Conservation (phyloP, 2,113 vertebrate species). For the Albula glossodonta region DNA sequence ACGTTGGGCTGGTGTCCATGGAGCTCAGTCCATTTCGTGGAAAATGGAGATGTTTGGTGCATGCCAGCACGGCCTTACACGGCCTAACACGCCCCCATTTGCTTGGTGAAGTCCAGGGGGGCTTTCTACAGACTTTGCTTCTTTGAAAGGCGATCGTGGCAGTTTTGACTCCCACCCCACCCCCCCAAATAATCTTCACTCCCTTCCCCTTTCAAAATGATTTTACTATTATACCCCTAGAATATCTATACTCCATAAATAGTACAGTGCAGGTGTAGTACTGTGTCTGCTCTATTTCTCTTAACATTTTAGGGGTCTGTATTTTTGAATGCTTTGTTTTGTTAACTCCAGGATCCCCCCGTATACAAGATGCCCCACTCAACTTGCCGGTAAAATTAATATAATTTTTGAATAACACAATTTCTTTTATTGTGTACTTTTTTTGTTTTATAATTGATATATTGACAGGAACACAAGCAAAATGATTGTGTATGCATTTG, state of each 20-base stretch:
- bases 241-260: not conserved
- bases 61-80: not conserved
- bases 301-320: slow-evolving; percentile 28
- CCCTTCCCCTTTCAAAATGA: not conserved
- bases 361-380: slow-evolving; percentile 37
- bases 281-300: slow-evolving; percentile 17
- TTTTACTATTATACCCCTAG: not conserved
- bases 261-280: slow-evolving; percentile 16
- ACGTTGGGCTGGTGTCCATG: not conserved
- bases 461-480: not conserved
- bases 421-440: not conserved
- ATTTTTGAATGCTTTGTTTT: slow-evolving; percentile 44
- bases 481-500: not conserved
- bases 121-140: not conserved
- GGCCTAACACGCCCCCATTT: not conserved
- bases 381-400: slow-evolving; percentile 35
- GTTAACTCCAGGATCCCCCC: slow-evolving; percentile 42
- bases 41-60: not conserved
- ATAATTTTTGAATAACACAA: slow-evolving; percentile 26
- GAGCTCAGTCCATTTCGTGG: not conserved
- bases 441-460: slow-evolving; percentile 11
- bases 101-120: not conserved
- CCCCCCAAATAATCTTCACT: not conserved
- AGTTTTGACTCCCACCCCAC: not conserved
- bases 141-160: not conserved